Percentiles rank a stretch among this genome's conserved stretches.
Conservation (phyloP, 2,888 invertebrate genomes). For the Pyrochroa serraticornis region DNA sequence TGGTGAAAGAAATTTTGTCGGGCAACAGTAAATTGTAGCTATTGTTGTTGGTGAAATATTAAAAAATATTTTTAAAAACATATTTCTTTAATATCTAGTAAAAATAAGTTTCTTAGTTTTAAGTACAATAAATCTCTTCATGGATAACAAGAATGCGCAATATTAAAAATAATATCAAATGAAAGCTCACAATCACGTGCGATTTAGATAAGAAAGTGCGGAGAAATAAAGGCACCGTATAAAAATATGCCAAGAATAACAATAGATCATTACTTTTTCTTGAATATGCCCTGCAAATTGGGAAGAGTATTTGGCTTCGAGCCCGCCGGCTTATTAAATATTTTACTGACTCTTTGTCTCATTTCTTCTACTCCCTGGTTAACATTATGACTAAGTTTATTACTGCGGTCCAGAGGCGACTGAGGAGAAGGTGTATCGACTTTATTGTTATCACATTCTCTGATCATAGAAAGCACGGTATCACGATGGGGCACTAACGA, state of each 20-base stretch:
- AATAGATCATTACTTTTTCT: conserved; percentile 53
- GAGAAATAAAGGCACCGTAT: conserved; percentile 11
- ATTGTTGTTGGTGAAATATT: conserved; percentile 2
- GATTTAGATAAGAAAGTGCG: conserved; percentile 5
- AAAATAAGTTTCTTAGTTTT: conserved; percentile 20
- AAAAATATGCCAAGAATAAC: conserved; percentile 18
- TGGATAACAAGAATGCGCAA: conserved; percentile 14
- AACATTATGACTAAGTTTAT: conserved; percentile 51
- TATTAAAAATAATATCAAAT: conserved; percentile 28
- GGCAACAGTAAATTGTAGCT: conserved; percentile 55
- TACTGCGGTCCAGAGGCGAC: conserved; percentile 4
- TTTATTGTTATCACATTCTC: conserved; percentile 60
- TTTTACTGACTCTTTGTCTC: conserved; percentile 65
- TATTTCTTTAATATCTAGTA: conserved; percentile 6
- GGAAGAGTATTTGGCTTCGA: conserved; percentile 53
- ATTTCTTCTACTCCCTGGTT: conserved; percentile 67
- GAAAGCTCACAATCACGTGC: conserved; percentile 12
- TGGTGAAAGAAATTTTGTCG: conserved; percentile 65
- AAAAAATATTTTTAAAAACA: conserved; percentile 23
- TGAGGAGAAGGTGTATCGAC: conserved; percentile 45
- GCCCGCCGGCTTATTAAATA: conserved; percentile 59
- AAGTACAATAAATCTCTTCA: conserved; percentile 35
- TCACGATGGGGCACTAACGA: conserved; percentile 60
- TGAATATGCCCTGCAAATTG: conserved; percentile 58
- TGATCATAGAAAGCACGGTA: conserved; percentile 60